A percentile compares a stretch with the other conserved stretches of the same genome.
Conservation (phyloP, 1,140 invertebrate genomes). For the Venturia canescens region DNA sequence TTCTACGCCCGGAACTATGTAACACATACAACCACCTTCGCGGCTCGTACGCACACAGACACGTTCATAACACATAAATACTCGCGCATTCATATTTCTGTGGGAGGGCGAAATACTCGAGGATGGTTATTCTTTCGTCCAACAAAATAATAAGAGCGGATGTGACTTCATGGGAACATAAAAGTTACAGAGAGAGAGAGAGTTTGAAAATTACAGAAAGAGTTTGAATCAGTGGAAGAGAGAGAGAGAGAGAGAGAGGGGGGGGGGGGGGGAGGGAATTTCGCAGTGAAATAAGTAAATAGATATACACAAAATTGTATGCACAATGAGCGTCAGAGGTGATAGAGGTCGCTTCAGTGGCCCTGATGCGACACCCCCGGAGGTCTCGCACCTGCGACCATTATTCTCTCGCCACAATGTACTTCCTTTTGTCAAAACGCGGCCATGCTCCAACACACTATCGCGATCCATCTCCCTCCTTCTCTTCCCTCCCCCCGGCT, state of each 20-base stretch:
- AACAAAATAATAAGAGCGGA: conserved; percentile 71
- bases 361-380: conserved; percentile 47
- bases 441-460: conserved; percentile 28
- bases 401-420: conserved; percentile 69
- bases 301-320: background rate
- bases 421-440: conserved; percentile 68
- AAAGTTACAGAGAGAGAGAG: conserved; percentile 31
- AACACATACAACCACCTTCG: background rate
- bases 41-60: too few species aligned
- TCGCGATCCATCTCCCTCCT: background rate
- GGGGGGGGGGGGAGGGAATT: background rate
- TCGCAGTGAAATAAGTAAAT: background rate
- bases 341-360: conserved; percentile 28
- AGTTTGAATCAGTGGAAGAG: too few species aligned
- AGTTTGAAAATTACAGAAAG: background rate
- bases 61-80: background rate
- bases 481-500: background rate
- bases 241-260: too few species aligned
- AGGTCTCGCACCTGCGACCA: conserved; percentile 59
- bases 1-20: conserved; percentile 1
- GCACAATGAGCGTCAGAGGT: conserved; percentile 56
- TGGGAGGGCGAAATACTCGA: conserved; percentile 24
- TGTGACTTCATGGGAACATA: conserved; percentile 63
- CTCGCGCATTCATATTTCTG: background rate
- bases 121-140: conserved; percentile 39